Base-by-base conservation (phyloP, 2,113 vertebrate genomes). In the Coreoperca whiteheadi region DNA sequence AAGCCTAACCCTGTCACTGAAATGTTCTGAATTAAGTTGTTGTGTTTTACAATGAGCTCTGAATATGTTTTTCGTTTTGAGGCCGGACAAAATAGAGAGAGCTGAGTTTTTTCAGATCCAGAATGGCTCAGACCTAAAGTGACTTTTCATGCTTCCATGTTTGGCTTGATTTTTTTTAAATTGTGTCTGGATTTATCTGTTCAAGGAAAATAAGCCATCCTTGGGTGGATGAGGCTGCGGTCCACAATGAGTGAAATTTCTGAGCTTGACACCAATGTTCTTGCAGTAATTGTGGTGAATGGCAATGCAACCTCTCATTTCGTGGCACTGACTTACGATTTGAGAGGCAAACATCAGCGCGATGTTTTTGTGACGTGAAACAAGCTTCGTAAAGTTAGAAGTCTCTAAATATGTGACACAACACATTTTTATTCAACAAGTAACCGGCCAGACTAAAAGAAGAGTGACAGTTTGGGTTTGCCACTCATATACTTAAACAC, bases 21-120 rank as follows among this genome's bases (percentile, higher is more conserved):
- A 59, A 39, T 46, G 56, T 50, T 64, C 37, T 34, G 28, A 32
- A 50, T 74, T 30, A 18, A 51, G 15, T 72, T 60, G 41, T 73
- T 73, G 16, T 43, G 69, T 41, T 75, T 75, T 64, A 43, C 23
- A 53, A n/a, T 66, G 25, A 68, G 10, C 54, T 72, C 18, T 50
- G 43, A 46, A 15, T 46, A 2, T 46, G 2, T 46, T 43, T 23
- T 80, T 9, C 21, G 41, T 50, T 63, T 10, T 53, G 21, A 12
- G 5, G n/a, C 2, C 10, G 59, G 25, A 21, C 28, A 34, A 50
- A 10, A 34, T 15, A 18, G 11, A 63, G 30, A 53, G 11, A 85
- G 30, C 23, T 34, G 8, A 10, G 16, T 41, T 69, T 56, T 39
- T 48, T n/a, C 28, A 39, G 34, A 18, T 34, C 28, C 32, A 57